These are phyloP conservation scores for Xanthostigma xanthostigma DNA, from an alignment of 2,888 invertebrate species.

Conservation along the genomic window DNA sequence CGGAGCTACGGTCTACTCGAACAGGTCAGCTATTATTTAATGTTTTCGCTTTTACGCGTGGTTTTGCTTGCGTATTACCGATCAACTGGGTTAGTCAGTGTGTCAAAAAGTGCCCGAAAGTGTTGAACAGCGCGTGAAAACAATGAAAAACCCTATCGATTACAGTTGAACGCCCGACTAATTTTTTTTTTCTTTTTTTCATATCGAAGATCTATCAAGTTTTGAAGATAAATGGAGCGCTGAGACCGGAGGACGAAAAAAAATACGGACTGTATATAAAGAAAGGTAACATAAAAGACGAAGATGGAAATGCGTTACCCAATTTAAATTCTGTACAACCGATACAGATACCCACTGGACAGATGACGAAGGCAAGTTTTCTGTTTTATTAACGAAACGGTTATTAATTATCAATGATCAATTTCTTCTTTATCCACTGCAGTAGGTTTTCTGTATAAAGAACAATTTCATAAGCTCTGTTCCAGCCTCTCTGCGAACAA, in stretches of 20 bases:
- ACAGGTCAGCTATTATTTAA: constrained; percentile 28
- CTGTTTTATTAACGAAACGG: too few relatives aligned
- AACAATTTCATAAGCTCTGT: neutral
- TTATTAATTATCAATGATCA: too few relatives aligned
- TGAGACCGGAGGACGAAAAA: constrained; percentile 46
- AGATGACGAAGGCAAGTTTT: too few relatives aligned
- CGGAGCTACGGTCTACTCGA: constrained; percentile 55
- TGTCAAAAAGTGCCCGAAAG: too few relatives aligned
- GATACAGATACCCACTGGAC: too few relatives aligned
- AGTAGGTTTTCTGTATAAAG: constrained; percentile 1
- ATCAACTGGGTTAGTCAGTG: too few relatives aligned
- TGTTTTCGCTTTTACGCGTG: neutral
- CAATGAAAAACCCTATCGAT: too few relatives aligned
- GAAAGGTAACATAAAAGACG: constrained; percentile 16
- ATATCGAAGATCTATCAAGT: constrained; percentile 39
- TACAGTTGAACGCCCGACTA: neutral
- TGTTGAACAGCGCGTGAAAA: too few relatives aligned
- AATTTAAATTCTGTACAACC: too few relatives aligned
- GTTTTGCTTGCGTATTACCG: too few relatives aligned
- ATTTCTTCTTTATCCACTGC: neutral
- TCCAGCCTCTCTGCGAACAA: too few relatives aligned
- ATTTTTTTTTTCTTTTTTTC: neutral
- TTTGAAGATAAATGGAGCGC: constrained; percentile 50
- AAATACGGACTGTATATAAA: constrained; percentile 46
- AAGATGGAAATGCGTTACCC: too few relatives aligned